Evolutionary conservation across 92 coral and sea anemone species (phyloP), one percentile per base, ranked within the genome.

Genomic region (Palythoa grandiflora): DNA sequence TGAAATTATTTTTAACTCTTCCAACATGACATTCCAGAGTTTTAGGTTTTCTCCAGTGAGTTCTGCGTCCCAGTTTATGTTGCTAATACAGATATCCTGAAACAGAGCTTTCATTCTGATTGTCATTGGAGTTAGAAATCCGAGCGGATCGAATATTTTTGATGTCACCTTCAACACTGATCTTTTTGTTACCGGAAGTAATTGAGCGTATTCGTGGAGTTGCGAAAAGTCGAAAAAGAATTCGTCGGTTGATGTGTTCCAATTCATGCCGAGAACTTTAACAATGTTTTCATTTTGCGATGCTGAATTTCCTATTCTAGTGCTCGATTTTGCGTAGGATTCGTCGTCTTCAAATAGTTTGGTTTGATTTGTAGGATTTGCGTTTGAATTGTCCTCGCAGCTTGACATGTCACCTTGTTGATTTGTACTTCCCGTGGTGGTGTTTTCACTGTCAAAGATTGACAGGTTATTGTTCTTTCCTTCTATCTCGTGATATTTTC

Each of bases 111-210:
- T 92, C 87, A 86, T 70, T 21, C 77, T 87, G 9, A 94, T 83
- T 1, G 93, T 90, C 55, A 90, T 15, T 17, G 92, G 96, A 14
- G 90, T 84, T 19, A 89, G 61, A 51, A 92, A 78, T 50, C 93
- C 95, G 57, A 92, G 86, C n/a, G 93, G 95, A 73, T 94, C 93
- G 55, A 88, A 90, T 70, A 92, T 88, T 87, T 91, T 94, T 47
- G 96, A 79, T 4, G 94, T 91, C 55, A 87, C 87, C 61, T 54
- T 54, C 16, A 15, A 15, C 61, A 54, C 14, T 54, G 16, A 54
- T 15, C 61, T 54, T 92, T 94, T 94, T 53, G 90, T 94, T 86
- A 75, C 66, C 71, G 92, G 93, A 85, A 92, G 94, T 75, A 87
- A 87, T 20, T 35, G 75, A 16, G 92, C 92, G 51, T 92, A 88